Evolutionary conservation across 2,797 vertebrate genomes (phyloP).

Genomic region (Melanotaenia maccullochi): DNA sequence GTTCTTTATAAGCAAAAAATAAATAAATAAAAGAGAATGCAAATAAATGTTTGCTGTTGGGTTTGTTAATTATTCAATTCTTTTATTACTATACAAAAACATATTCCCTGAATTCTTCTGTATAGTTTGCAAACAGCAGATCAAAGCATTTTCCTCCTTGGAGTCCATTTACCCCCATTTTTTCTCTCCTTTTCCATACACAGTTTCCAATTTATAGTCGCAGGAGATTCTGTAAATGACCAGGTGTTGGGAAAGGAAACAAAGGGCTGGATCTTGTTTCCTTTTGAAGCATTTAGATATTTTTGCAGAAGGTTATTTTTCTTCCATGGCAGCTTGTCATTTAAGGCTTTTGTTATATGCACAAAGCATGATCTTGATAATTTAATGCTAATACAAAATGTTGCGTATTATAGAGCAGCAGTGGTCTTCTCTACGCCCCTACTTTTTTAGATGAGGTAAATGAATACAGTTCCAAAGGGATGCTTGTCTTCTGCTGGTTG

Average conservation of each 20-base stretch:
- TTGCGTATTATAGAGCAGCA: slow-evolving; percentile 16
- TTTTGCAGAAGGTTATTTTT: slow-evolving; percentile 26
- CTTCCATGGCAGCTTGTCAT: slow-evolving; percentile 31
- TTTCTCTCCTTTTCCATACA: slow-evolving; percentile 21
- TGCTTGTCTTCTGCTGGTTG: slow-evolving; percentile 18
- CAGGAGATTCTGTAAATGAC: slow-evolving; percentile 48
- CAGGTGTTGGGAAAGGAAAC: slow-evolving; percentile 65
- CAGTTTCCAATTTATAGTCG: slow-evolving; percentile 38
- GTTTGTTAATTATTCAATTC: neutral
- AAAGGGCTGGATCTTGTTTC: slow-evolving; percentile 42
- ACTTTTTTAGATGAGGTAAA: slow-evolving; percentile 14
- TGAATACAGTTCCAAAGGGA: slow-evolving; percentile 20
- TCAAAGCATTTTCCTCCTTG: slow-evolving; percentile 53
- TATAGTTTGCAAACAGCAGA: slow-evolving; percentile 47
- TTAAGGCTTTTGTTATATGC: slow-evolving; percentile 11
- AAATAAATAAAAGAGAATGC: too few species aligned
- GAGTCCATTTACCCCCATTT: slow-evolving; percentile 49
- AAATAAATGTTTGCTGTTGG: neutral
- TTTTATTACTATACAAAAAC: slow-evolving; percentile 17
- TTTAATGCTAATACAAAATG: slow-evolving; percentile 28
- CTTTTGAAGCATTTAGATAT: slow-evolving; percentile 48
- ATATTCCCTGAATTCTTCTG: slow-evolving; percentile 26
- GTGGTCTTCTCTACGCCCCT: slow-evolving; percentile 2
- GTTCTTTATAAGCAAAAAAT: too few species aligned
- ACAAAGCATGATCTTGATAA: slow-evolving; percentile 17